Conservation (phyloP, 2,888 invertebrate genomes). For the Aethes cnicana region DNA sequence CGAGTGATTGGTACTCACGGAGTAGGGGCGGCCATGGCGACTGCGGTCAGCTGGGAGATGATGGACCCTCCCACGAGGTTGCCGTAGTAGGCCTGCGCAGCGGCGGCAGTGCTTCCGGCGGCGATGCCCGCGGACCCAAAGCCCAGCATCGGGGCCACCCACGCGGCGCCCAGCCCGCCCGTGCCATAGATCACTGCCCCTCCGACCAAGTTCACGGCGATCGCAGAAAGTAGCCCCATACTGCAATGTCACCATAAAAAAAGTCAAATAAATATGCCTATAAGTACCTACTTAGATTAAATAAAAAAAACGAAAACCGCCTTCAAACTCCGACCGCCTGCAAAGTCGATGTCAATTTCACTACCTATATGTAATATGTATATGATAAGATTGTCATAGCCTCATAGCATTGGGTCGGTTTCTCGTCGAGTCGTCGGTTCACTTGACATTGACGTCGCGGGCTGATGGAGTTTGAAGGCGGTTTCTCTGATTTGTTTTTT, state of each 20-base stretch:
- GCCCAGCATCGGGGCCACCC: slow-evolving; percentile 52
- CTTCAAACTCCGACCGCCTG: too few species aligned
- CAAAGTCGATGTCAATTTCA: too few species aligned
- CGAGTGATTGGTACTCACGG: slow-evolving; percentile 52
- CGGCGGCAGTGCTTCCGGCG: slow-evolving; percentile 59
- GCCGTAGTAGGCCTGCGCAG: slow-evolving; percentile 63
- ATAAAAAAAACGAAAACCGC: too few species aligned
- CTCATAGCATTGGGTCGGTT: too few species aligned
- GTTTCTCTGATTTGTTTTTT: too few species aligned
- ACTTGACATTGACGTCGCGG: too few species aligned
- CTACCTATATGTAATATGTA: too few species aligned
- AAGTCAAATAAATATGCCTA: too few species aligned
- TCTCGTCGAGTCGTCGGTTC: too few species aligned
- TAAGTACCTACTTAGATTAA: too few species aligned
- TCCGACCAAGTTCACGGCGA: slow-evolving; percentile 15
- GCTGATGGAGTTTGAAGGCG: too few species aligned
- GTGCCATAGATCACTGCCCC: slow-evolving; percentile 26
- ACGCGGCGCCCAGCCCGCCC: slow-evolving; percentile 40
- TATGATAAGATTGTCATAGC: too few species aligned
- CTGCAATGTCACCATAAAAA: slow-evolving; percentile 6
- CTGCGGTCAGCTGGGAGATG: slow-evolving; percentile 58
- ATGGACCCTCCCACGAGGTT: slow-evolving; percentile 64
- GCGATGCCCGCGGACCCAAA: slow-evolving; percentile 58
- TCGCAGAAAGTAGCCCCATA: slow-evolving; percentile 18
- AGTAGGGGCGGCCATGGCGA: slow-evolving; percentile 66